Base-by-base conservation (phyloP, 2,113 vertebrate species). In the Lichenostomus cassidix region DNA sequence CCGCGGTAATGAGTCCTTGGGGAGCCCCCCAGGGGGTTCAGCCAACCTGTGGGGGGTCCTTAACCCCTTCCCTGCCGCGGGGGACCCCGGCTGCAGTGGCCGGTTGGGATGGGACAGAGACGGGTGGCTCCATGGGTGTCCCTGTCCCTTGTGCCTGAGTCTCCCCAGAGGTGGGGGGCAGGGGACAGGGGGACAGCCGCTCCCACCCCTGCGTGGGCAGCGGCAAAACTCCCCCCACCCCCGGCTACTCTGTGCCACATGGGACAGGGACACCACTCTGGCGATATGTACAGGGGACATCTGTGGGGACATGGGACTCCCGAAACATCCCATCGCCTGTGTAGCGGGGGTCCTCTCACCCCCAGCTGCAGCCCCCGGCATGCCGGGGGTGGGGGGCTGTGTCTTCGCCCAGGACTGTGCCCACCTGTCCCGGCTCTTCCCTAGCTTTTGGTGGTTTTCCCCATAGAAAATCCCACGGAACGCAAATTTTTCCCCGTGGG, bases 1-100 rank as follows among this genome's bases (percentile, higher is more conserved):
- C 85, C 84, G 3, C 37, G 41, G 91, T 94, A 95, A 94, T 95
- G 90, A 96, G 95, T 24, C 91, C 95, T 93, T 68, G 75, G 96
- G 94, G 94, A 91, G 84, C 94, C 68, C 75, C 70, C 4, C 69
- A 31, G 93, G 74, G 91, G 87, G 91, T 80, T 91, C 88, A 93
- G 88, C 76, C 76, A 93, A 69, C 15, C 20, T 7, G 47, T 1
- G 64, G 83, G 90, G 73, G 65, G 90, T 59, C 31, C 50, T 97
- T 96, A 91, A 95, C 94, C 87, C 89, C n/a, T 95, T 95, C 71
- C 70, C 33, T 69, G 27, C 83, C 9, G 0, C 7, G 24, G 31
- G 15, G 28, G 3, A 35, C n/a, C 16, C n/a, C 6, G 3, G 4
- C 15, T 1, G 31, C 7, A 0, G 52, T 5, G 80, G 16, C 41